Evolutionary conservation across 1,140 invertebrate genomes (phyloP).

Genomic region (Eupeodes corollae): DNA sequence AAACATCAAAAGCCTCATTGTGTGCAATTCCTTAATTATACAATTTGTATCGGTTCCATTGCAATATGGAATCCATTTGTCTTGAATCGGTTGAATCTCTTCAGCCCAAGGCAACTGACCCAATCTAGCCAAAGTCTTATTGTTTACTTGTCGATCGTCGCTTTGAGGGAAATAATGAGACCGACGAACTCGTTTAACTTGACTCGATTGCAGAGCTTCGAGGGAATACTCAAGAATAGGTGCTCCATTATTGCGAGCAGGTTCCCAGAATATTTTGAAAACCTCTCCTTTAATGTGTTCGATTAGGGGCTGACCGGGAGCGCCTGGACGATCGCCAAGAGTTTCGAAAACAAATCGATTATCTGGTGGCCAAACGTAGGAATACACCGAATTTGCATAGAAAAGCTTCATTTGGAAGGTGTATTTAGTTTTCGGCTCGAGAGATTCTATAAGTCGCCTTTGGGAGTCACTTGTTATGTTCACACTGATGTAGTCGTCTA

Average conservation of each 20-base stretch:
- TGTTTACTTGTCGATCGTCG: background rate
- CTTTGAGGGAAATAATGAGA: background rate
- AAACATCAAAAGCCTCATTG: constrained; percentile 54
- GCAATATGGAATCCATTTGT: constrained; percentile 61
- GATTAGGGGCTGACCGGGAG: constrained; percentile 53
- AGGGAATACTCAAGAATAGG: constrained; percentile 47
- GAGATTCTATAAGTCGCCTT: constrained; percentile 16
- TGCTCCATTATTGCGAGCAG: constrained; percentile 54
- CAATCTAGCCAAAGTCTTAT: background rate
- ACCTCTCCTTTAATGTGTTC: constrained; percentile 50
- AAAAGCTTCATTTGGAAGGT: constrained; percentile 57
- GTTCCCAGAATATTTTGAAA: constrained; percentile 62
- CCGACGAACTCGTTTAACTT: background rate
- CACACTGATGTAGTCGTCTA: constrained; percentile 6
- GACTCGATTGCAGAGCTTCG: constrained; percentile 40
- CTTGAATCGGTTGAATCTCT: constrained; percentile 32
- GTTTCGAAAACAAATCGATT: constrained; percentile 66
- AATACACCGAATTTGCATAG: constrained; percentile 47
- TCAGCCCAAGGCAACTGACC: constrained; percentile 20
- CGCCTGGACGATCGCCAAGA: constrained; percentile 52
- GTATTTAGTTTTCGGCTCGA: constrained; percentile 62
- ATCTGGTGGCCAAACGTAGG: constrained; percentile 52
- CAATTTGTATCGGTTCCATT: constrained; percentile 72
- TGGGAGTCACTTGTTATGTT: constrained; percentile 13
- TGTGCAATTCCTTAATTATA: constrained; percentile 58